A percentile compares a stretch with the other conserved stretches of the same genome.
These are phyloP conservation scores for Sycophaga agraensis DNA, from an alignment of 1,140 invertebrate genomes.

Conservation along the genomic window DNA sequence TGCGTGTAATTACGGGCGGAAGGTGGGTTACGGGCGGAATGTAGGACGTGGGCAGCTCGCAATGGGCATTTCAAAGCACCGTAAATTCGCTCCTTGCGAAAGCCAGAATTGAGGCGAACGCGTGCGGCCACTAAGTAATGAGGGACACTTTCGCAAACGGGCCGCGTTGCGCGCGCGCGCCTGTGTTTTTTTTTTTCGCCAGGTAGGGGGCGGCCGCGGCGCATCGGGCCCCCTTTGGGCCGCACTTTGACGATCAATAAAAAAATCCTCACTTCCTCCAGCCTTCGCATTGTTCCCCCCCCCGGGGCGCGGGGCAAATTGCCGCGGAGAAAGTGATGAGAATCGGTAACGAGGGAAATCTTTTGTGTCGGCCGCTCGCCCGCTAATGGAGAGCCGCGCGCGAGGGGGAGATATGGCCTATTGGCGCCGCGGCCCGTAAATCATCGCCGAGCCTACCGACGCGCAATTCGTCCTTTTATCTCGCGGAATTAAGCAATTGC, in stretches of 20 bases:
- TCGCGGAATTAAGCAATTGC: conserved; percentile 25
- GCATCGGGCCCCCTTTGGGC: no score
- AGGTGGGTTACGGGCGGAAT: no score
- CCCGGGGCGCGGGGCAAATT: neutral
- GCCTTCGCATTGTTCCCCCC: conserved; percentile 10
- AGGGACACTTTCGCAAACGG: conserved; percentile 7
- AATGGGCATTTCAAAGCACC: no score
- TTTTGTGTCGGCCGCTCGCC: no score
- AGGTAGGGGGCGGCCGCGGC: no score
- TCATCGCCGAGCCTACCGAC: neutral
- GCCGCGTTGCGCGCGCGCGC: neutral
- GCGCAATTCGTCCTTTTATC: neutral
- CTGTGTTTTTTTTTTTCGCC: no score
- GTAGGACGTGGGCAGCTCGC: no score
- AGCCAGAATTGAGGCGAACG: no score
- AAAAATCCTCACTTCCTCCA: conserved; percentile 27
- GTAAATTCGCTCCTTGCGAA: no score
- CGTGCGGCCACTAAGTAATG: no score
- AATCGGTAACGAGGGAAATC: conserved; percentile 23
- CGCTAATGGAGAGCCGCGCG: no score
- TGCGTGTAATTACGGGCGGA: no score
- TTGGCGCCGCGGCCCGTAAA: conserved; percentile 1
- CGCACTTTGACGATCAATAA: conserved; percentile 28
- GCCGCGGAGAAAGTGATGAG: conserved; percentile 26
- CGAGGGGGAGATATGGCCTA: conserved; percentile 9